These are phyloP conservation scores for Asarcornis scutulata DNA, from an alignment of 2,113 vertebrate species.

Conservation along the genomic window DNA sequence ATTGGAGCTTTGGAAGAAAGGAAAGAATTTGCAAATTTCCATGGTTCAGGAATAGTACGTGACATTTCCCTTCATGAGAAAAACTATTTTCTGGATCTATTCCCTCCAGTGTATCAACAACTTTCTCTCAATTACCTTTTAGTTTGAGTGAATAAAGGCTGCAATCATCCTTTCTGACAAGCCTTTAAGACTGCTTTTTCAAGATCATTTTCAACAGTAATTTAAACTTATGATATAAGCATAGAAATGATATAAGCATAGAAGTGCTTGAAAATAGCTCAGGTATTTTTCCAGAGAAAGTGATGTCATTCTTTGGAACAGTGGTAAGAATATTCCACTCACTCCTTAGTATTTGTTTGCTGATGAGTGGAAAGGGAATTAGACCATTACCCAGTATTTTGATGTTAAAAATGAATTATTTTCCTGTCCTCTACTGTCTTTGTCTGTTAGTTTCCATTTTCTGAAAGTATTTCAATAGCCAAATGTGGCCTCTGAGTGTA, in stretches of 20 bases:
- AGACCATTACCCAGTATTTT: constrained; percentile 15
- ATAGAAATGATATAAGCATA: constrained; percentile 26
- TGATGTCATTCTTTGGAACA: constrained; percentile 47
- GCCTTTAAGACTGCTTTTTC: constrained; percentile 1
- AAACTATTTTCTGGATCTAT: constrained; percentile 35
- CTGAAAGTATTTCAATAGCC: neutral
- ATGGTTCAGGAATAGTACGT: neutral
- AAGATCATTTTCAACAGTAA: constrained; percentile 39
- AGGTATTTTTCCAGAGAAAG: constrained; percentile 23
- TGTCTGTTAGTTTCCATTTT: neutral
- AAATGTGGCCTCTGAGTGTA: neutral
- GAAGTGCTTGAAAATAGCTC: constrained; percentile 38
- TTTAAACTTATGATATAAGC: constrained; percentile 47
- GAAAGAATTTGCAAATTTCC: neutral
- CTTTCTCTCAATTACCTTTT: constrained; percentile 46
- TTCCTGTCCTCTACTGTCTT: neutral
- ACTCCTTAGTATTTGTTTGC: neutral
- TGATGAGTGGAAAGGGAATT: constrained; percentile 2
- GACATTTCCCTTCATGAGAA: neutral
- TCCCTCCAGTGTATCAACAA: constrained; percentile 13
- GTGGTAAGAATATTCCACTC: neutral
- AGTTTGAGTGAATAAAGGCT: constrained; percentile 19
- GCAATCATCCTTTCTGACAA: constrained; percentile 28
- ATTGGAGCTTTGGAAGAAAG: neutral
- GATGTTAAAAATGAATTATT: neutral